Conservation (phyloP, 2,113 vertebrate genomes). For the Sceloporus undulatus region DNA sequence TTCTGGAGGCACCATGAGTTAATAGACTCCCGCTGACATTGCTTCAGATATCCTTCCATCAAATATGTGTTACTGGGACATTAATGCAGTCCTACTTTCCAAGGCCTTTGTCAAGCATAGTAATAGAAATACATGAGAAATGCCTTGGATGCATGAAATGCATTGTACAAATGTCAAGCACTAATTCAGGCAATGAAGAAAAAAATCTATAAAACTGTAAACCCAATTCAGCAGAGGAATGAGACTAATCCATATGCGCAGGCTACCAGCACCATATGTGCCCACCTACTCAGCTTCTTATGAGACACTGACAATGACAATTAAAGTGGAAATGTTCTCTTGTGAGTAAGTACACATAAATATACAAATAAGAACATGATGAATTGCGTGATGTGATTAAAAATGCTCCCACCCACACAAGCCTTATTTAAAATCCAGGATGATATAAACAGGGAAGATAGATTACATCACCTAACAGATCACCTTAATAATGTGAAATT, state of each 20-base stretch:
- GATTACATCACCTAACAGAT: neutral
- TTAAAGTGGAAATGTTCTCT: constrained; percentile 44
- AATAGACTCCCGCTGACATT: neutral
- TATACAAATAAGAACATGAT: neutral
- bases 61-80: neutral
- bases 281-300: constrained; percentile 26
- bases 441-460: constrained; percentile 40
- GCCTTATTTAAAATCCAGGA: constrained; percentile 28
- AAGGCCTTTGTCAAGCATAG: neutral
- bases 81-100: neutral
- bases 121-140: neutral
- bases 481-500: constrained; percentile 5
- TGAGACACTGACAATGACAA: constrained; percentile 14
- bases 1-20: no score
- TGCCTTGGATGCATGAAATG: neutral
- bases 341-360: constrained; percentile 29
- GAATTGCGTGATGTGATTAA: constrained; percentile 43
- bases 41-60: neutral
- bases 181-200: constrained; percentile 10
- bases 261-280: neutral
- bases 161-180: neutral
- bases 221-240: neutral
- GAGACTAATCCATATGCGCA: neutral
- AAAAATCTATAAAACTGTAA: neutral
- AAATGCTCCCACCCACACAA: constrained; percentile 38